phyloP scores from a whole-genome alignment of 2,888 invertebrate species.

The Drosophila prostipennis region DNA sequence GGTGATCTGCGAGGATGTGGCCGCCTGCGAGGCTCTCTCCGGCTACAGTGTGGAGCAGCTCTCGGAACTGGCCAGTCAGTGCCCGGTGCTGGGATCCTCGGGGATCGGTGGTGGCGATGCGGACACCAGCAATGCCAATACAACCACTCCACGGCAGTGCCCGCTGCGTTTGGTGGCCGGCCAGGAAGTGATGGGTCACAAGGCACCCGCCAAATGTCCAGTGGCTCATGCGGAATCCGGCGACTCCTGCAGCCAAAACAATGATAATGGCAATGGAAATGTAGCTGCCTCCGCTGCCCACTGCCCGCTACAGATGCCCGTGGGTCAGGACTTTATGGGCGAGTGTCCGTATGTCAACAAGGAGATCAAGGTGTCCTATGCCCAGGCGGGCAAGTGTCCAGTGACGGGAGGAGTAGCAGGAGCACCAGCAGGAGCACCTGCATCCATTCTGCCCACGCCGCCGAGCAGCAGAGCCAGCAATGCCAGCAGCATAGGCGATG shows the following conservation, averaged over 20 bases:
- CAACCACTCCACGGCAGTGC: slow-evolving; percentile 58
- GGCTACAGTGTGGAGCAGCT: slow-evolving; percentile 81
- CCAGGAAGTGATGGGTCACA: slow-evolving; percentile 62
- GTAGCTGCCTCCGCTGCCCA: slow-evolving; percentile 51
- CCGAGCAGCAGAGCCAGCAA: slow-evolving; percentile 35
- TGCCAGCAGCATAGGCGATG: slow-evolving; percentile 57
- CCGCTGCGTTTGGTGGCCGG: slow-evolving; percentile 85
- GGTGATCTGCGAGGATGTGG: slow-evolving; percentile 82
- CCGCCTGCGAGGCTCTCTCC: slow-evolving; percentile 52
- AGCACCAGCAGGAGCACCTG: background rate
- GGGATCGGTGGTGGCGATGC: slow-evolving; percentile 74
- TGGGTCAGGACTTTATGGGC: slow-evolving; percentile 82
- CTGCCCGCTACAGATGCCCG: slow-evolving; percentile 84
- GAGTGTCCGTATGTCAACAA: slow-evolving; percentile 86
- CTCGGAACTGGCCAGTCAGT: slow-evolving; percentile 82
- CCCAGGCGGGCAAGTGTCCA: slow-evolving; percentile 72
- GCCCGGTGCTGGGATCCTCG: slow-evolving; percentile 77
- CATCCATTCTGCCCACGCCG: slow-evolving; percentile 30
- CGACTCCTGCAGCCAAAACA: slow-evolving; percentile 10
- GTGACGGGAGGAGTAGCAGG: slow-evolving; percentile 54
- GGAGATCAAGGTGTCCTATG: slow-evolving; percentile 79
- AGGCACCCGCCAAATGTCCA: slow-evolving; percentile 21
- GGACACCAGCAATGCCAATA: slow-evolving; percentile 57
- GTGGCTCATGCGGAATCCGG: slow-evolving; percentile 29
- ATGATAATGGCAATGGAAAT: slow-evolving; percentile 54